Base-by-base conservation (phyloP, 1,140 invertebrate species). In the Tribolium castaneum region DNA sequence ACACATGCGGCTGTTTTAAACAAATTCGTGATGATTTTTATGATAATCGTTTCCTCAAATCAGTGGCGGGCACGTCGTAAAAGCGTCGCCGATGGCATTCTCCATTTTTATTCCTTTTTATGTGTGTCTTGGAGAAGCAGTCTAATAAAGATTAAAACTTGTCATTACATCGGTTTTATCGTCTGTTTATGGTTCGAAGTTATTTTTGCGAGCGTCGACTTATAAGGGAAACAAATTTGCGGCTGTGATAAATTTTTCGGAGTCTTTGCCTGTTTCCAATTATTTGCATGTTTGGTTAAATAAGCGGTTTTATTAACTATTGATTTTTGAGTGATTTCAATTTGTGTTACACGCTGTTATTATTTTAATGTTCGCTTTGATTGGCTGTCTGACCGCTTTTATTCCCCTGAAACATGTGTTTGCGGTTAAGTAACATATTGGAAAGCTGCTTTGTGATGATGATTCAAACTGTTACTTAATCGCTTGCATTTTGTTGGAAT, bases 111-210 rank as follows among this genome's bases (percentile, higher is more conserved):
- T 66, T 66, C 30, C 30, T 12, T 35, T 45, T 35, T 35, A 66
- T 35, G 34, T 66, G 25, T 39, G 10, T 30, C 25, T 59, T 59
- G 13, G 59, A 66, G 59, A 66, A 30, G 25, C 59, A 30, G 25
- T 35, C 25, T 59, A 59, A 59, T 66, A 66, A 66, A 66, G 59
- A 66, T 66, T 66, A 66, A 66, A 66, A 66, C 59, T 35, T 66
- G 59, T 66, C 59, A 66, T 66, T 66, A 66, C 59, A 66, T 66
- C 30, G 54, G 59, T 66, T 66, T 66, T 66, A 66, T 66, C 59
- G 59, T n/a, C 59, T 34, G 59, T 66, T 66, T 66, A 66, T 22
- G 25, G 59, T 30, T 14, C n/a, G 30, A 34, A 12, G 59, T 66
- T 66, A 66, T 66, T 66, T 66, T 66, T 30, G 25, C 59, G 25